Base-by-base conservation (phyloP, 2,888 invertebrate genomes). In the Acrocyrtus sp. region DNA sequence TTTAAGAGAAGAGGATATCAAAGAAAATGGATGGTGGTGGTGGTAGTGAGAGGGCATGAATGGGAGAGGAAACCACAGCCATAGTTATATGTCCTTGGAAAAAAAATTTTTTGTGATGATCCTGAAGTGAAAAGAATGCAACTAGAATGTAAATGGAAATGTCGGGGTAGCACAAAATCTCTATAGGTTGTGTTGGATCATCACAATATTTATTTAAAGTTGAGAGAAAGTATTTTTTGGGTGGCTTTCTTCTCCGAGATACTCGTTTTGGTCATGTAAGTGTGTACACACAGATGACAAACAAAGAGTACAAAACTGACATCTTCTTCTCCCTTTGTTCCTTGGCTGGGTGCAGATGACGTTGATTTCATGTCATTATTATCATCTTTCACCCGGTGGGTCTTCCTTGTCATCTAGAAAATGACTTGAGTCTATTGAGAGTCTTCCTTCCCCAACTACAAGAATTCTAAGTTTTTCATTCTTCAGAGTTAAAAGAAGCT, bases 361-460 rank as follows among this genome's bases (percentile, higher is more conserved):
- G 15, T 5, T 19, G 45, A 17, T n/a, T n/a, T n/a, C n/a, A n/a
- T 19, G 34, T 57, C 43, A 57, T 39, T 43, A 57, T 54, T 34
- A 43, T 57, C 57, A 57, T 57, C 57, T 43, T 43, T 57, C 57
- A 57, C 57, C 8, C 21, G n/a, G 21, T 22, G 21, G 22, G 24
- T 57, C 43, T 57, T n/a, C 10, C 21, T 34, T 43, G 24, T 39
- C 34, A 21, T 54, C 39, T 57, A 43, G 34, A 41, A 57, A 57
- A 57, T 22, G 34, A 34, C 5, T 45, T 45, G 5, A 15, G 15
- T 12, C 10, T 4, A 17, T 45, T 45, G 17, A 45, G 45, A 6
- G 15, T 45, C 8, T 45, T 17, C 5, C n/a, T 45, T 12, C 10
- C n/a, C n/a, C n/a, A n/a, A n/a, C n/a, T n/a, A n/a, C n/a, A n/a